These are phyloP conservation scores for Aphidius gifuensis DNA, from an alignment of 1,140 invertebrate genomes.

Conservation along the genomic window DNA sequence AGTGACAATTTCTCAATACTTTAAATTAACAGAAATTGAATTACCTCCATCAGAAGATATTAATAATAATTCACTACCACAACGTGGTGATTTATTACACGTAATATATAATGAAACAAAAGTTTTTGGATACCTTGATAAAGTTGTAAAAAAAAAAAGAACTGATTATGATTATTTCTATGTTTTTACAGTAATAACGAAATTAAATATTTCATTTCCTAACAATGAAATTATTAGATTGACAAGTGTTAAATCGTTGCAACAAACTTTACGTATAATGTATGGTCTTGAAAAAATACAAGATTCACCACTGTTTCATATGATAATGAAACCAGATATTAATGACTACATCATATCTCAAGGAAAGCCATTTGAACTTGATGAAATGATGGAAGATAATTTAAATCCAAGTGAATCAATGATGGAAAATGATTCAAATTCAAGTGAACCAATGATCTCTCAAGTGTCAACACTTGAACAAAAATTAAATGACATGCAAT, in stretches of 20 bases:
- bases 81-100: background rate
- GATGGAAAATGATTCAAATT: background rate
- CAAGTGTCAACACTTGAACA: background rate
- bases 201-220: background rate
- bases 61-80: background rate
- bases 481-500: conserved; percentile 6
- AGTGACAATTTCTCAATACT: background rate
- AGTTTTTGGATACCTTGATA: conserved; percentile 1
- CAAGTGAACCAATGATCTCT: background rate
- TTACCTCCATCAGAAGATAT: background rate
- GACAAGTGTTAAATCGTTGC: background rate
- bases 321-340: background rate
- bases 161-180: background rate
- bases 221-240: background rate
- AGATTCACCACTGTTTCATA: background rate
- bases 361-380: too few species aligned
- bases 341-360: background rate
- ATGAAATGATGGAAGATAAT: too few species aligned
- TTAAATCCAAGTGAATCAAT: too few species aligned
- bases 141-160: background rate
- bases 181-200: background rate
- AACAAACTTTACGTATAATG: background rate
- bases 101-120: background rate
- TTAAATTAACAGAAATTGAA: background rate
- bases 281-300: background rate